Percentiles rank a stretch among this genome's conserved stretches.
These are phyloP conservation scores for Pomacea maculata DNA, from an alignment of 1,140 invertebrate species.

Conservation along the genomic window DNA sequence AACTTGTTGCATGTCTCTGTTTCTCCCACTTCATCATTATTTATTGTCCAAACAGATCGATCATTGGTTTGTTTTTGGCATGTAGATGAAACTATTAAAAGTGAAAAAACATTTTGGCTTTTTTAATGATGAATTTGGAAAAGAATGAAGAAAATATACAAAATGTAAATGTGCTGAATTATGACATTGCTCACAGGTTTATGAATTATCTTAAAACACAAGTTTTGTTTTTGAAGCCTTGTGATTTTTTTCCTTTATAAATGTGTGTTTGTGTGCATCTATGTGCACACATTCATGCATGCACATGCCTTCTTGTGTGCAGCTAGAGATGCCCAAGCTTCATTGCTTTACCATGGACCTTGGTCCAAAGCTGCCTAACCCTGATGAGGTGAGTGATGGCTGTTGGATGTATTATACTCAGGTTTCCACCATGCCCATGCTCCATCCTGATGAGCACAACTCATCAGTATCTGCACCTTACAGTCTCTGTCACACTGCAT, in stretches of 20 bases:
- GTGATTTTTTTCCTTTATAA: not conserved
- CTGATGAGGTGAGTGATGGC: conserved; percentile 44
- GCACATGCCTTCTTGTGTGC: conserved; percentile 12
- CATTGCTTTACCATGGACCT: conserved; percentile 57
- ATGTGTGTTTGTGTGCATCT: not conserved
- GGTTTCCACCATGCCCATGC: not conserved
- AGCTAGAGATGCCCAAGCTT: conserved; percentile 58
- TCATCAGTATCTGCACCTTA: not conserved
- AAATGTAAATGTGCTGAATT: not conserved
- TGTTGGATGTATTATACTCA: not conserved
- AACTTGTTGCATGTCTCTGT: too few relatives aligned
- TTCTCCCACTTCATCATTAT: too few relatives aligned
- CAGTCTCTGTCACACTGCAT: not conserved
- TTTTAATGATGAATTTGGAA: not conserved
- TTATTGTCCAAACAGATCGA: too few relatives aligned
- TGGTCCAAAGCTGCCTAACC: conserved; percentile 52
- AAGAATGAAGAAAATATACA: not conserved
- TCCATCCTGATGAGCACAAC: not conserved
- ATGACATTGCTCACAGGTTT: not conserved
- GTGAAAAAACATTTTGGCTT: too few relatives aligned
- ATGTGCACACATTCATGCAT: not conserved
- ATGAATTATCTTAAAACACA: not conserved
- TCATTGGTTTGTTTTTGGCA: too few relatives aligned
- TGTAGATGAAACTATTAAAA: too few relatives aligned
- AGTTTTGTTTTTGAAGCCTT: too few relatives aligned